Percentiles rank a stretch among this genome's conserved stretches.
Evolutionary conservation across 2,888 invertebrate genomes (phyloP).

Genomic region (Escarpia spicata): DNA sequence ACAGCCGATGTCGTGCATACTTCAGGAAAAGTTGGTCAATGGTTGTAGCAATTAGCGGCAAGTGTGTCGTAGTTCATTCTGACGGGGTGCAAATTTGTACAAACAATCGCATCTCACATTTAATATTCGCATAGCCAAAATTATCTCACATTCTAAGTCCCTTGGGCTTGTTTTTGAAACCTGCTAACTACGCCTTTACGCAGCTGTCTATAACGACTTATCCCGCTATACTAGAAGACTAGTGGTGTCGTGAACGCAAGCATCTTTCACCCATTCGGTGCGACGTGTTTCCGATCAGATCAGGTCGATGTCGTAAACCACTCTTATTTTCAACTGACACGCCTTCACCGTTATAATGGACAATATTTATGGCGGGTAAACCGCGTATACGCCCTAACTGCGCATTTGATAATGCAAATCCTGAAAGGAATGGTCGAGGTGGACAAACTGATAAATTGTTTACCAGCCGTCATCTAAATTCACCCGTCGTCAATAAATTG

Average conservation of each 20-base stretch:
- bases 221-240: neutral
- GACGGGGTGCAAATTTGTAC: too few relatives aligned
- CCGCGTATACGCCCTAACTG: neutral
- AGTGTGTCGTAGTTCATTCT: too few relatives aligned
- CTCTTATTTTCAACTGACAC: neutral
- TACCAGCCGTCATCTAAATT: neutral
- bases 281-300: neutral
- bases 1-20: too few relatives aligned
- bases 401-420: neutral
- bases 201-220: neutral
- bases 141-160: too few relatives aligned
- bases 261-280: neutral
- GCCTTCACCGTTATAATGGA: neutral
- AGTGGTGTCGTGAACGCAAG: neutral
- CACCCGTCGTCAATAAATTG: neutral
- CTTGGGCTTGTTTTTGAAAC: too few relatives aligned
- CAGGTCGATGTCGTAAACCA: neutral
- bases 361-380: neutral
- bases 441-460: neutral
- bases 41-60: too few relatives aligned
- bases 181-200: too few relatives aligned
- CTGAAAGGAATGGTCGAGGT: neutral
- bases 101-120: too few relatives aligned
- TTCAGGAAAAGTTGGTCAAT: too few relatives aligned
- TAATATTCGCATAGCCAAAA: too few relatives aligned